Evolutionary conservation across 2,888 invertebrate genomes (phyloP), one percentile per base, ranked within the genome.

Genomic region (Amaurobius ferox): DNA sequence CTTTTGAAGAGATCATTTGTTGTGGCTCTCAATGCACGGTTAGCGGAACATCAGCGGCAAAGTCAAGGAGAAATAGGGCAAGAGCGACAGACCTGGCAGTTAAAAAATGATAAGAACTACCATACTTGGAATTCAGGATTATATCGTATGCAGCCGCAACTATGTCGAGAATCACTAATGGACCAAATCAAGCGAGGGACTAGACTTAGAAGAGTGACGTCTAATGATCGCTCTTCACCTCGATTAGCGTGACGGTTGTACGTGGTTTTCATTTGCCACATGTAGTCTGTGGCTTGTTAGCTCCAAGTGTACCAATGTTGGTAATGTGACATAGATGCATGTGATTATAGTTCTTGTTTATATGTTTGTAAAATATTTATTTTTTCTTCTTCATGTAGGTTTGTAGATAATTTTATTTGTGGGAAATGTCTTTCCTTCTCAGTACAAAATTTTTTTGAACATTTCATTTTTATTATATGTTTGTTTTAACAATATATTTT

Each of bases 101-200:
- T 76, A 26, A 86, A 76, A 26, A 86, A 76, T 48, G 79, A 79
- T 29, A 86, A 76, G 44, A 71, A 55, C 29, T 73, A 70, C 23
- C 44, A 95, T 71, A 95, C 95, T 89, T 93, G 94, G 90, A 95
- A 96, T 90, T 91, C 91, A 23, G 90, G 90, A n/a, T 90, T 91
- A 64, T 89, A 90, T 94, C 94, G 95, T 81, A 55, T 81, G n/a
- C 96, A 96, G 91, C 95, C 95, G 0, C 94, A 95, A 85, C 92
- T 94, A 39, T 95, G 95, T 90, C 95, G 96, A 92, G 96, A 96
- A 89, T 97, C 97, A 0, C 93, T 97, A n/a, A 96, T 97, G 96
- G 97, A 97, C 93, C 97, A 97, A 91, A 97, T 97, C 87, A 95
- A 96, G 90, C 94, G 95, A 88, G 97, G 97, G 80, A 96, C 96